These are phyloP conservation scores for Procambarus virginalis DNA, from an alignment of 1,140 invertebrate genomes.

Conservation along the genomic window DNA sequence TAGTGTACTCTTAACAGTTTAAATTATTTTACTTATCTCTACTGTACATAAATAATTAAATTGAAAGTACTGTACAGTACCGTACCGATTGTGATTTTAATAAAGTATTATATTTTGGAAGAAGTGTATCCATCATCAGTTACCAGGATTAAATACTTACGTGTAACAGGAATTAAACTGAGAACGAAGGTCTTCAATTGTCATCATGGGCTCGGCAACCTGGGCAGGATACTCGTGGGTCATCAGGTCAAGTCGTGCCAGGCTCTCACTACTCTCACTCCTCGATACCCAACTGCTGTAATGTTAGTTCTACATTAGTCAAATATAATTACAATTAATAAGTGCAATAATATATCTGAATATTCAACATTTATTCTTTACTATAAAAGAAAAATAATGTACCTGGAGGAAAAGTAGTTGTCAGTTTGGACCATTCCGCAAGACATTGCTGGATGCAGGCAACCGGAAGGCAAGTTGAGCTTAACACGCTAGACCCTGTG, in stretches of 20 bases:
- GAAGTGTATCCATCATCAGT: too few relatives aligned
- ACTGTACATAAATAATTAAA: too few relatives aligned
- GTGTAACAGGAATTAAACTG: constrained; percentile 85
- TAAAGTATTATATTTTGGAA: too few relatives aligned
- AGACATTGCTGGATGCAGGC: constrained; percentile 45
- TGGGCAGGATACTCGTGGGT: constrained; percentile 35
- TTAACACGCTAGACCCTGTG: constrained; percentile 62
- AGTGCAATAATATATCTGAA: neutral
- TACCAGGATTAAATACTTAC: constrained; percentile 73
- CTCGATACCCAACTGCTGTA: constrained; percentile 50
- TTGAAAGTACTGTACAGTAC: too few relatives aligned
- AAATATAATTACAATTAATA: neutral
- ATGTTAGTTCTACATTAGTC: neutral
- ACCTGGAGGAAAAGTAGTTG: constrained; percentile 55
- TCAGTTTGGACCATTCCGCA: constrained; percentile 64
- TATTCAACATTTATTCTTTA: neutral
- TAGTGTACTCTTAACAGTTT: too few relatives aligned
- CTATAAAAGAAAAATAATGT: neutral
- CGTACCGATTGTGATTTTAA: too few relatives aligned
- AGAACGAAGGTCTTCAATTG: constrained; percentile 83
- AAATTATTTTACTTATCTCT: too few relatives aligned
- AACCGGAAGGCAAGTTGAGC: neutral
- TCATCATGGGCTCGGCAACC: constrained; percentile 74
- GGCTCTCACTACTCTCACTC: constrained; percentile 53
- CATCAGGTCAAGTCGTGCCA: constrained; percentile 61